phyloP scores from a whole-genome alignment of 2,888 invertebrate genomes.

The Zygaena filipendulae region DNA sequence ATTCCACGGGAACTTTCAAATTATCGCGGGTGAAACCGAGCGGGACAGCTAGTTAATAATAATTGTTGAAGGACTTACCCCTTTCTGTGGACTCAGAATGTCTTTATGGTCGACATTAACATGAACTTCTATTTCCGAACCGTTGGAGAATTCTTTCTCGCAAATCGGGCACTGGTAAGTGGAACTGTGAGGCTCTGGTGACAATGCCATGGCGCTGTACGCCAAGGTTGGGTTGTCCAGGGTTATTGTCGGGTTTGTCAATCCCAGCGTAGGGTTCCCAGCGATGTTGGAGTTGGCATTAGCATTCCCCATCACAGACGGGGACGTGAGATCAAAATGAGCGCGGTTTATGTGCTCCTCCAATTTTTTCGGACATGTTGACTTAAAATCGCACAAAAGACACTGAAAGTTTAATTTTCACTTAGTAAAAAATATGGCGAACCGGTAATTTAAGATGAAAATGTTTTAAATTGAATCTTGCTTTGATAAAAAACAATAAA shows the following conservation, averaged over 20 bases:
- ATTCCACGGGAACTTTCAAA: no score
- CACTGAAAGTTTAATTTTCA: slow-evolving; percentile 61
- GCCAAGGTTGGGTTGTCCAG: slow-evolving; percentile 31
- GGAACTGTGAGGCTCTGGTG: slow-evolving; percentile 54
- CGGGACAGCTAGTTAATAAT: no score
- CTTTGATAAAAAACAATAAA: no score
- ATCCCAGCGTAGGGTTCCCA: slow-evolving; percentile 36
- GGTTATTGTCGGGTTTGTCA: slow-evolving; percentile 20
- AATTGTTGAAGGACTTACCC: slow-evolving; percentile 31
- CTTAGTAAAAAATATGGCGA: slow-evolving; percentile 1
- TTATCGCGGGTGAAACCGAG: no score
- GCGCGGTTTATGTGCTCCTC: slow-evolving; percentile 88
- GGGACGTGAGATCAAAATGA: slow-evolving; percentile 85
- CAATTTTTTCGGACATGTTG: slow-evolving; percentile 76
- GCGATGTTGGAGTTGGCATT: slow-evolving; percentile 36
- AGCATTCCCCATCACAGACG: slow-evolving; percentile 64
- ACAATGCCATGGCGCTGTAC: slow-evolving; percentile 51
- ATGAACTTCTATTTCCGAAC: slow-evolving; percentile 84
- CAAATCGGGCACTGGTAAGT: slow-evolving; percentile 83
- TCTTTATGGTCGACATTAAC: slow-evolving; percentile 88
- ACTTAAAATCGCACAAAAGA: slow-evolving; percentile 81
- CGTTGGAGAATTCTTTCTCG: slow-evolving; percentile 75
- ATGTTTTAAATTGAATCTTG: no score
- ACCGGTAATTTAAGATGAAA: slow-evolving; percentile 11
- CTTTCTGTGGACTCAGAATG: slow-evolving; percentile 75